Evolutionary conservation across 2,888 invertebrate genomes (phyloP), one percentile per base, ranked within the genome.

Genomic region (Chloroclystis v-ata): DNA sequence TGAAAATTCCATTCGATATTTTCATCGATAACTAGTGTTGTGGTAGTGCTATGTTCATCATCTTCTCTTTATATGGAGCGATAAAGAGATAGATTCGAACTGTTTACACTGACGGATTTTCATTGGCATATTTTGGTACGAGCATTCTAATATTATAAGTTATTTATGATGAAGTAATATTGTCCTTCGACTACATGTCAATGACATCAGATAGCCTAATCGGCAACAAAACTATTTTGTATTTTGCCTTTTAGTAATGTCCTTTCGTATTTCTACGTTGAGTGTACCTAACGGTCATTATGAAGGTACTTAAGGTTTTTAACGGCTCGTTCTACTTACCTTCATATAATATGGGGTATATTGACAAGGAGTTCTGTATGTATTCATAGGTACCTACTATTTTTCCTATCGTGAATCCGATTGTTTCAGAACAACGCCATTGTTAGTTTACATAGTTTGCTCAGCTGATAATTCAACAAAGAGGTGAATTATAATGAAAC

Each of bases 51-150:
- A 63, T 71, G 69, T 55, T 57, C 53, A 56, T 69, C 69, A 77
- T 84, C 85, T 71, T 61, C 82, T 76, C 82, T 83, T 77, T 86
- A 85, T 85, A 72, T 59, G 53, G 40, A 56, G 63, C 69, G 69
- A 80, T 85, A 86, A 65, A 85, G 84, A 65, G 77, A 68, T 67
- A 63, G 77, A 79, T 62, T 69, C 56, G 54, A 67, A 72, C 72
- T 68, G 67, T 75, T 70, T 61, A 66, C 69, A 66, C 58, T 65
- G 56, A 59, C 62, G 65, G 65, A 70, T 69, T 59, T n/a, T 66
- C 40, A 54, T 49, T 52, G 54, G 58, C 60, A 68, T 67, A 56
- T 49, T 57, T 62, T 48, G 71, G 71, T 70, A 52, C 63, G 68
- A 44, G 40, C 37, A 45, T 53, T 47, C 28, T 25, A 14, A 7